Conservation (phyloP, 1,140 invertebrate species). For the Caenorhabditis briggsae region DNA sequence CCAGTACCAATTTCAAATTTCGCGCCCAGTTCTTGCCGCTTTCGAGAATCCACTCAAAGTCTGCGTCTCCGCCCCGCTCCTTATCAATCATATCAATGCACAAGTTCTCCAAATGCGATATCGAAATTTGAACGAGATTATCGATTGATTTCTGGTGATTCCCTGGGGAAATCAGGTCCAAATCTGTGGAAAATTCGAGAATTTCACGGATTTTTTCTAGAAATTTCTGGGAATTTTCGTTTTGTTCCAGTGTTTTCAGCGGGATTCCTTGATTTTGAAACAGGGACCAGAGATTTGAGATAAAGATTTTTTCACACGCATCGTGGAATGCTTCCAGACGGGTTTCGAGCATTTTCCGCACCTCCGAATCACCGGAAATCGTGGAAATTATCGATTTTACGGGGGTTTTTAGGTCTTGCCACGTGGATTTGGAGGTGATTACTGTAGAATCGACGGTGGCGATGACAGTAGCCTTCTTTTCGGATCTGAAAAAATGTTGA, state of each 20-base stretch:
- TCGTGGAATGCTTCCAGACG: not conserved
- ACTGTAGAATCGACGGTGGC: not conserved
- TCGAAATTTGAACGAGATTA: not conserved
- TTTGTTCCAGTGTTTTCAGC: not conserved
- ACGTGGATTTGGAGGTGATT: not conserved
- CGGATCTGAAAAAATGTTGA: conserved; percentile 36
- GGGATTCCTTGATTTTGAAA: conserved; percentile 42
- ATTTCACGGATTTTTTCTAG: not conserved
- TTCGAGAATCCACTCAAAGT: conserved; percentile 24
- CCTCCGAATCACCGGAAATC: not conserved
- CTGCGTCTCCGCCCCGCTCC: not conserved
- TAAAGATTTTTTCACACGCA: not conserved
- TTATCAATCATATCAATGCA: conserved; percentile 12
- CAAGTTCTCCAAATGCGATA: not conserved
- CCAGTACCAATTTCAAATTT: not conserved
- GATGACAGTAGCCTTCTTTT: not conserved
- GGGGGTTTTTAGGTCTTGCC: not conserved
- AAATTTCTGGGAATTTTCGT: not conserved
- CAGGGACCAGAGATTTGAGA: not conserved
- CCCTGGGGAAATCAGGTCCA: not conserved
- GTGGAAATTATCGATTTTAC: not conserved
- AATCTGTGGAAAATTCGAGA: conserved; percentile 1
- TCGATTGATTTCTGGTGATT: conserved; percentile 10
- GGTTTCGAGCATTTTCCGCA: not conserved
- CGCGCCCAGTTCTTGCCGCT: conserved; percentile 2